Percentiles rank a stretch among this genome's conserved stretches.
Conservation (phyloP, 2,888 invertebrate genomes). For the Folsomia candida region DNA sequence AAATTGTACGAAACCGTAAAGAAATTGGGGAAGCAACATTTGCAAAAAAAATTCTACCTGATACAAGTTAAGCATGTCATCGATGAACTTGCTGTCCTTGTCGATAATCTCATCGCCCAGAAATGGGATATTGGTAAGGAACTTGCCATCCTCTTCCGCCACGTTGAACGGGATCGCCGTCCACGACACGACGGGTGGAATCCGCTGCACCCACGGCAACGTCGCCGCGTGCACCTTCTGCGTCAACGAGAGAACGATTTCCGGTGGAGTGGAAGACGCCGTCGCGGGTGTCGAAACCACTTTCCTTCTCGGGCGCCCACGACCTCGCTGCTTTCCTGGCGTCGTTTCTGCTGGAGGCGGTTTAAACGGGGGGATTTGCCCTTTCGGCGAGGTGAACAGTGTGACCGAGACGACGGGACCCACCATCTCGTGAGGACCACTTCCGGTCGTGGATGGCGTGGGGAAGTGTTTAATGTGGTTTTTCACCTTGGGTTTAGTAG, state of each 20-base stretch:
- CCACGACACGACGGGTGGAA: constrained; percentile 40
- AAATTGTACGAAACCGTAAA: too few relatives aligned
- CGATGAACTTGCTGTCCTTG: constrained; percentile 41
- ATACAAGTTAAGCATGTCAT: constrained; percentile 38
- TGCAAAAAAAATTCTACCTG: not conserved
- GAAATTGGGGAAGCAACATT: too few relatives aligned
- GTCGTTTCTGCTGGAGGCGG: not conserved
- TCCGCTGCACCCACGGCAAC: constrained; percentile 21
- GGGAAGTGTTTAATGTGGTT: too few relatives aligned
- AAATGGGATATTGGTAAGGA: constrained; percentile 44
- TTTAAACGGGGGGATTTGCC: not conserved
- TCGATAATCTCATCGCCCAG: constrained; percentile 46
- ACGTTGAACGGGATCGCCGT: constrained; percentile 40
- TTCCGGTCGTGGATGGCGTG: not conserved
- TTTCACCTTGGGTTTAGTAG: too few relatives aligned
- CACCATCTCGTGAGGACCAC: not conserved
- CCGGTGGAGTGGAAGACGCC: too few relatives aligned
- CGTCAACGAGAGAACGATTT: too few relatives aligned
- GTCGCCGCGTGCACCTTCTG: constrained; percentile 26
- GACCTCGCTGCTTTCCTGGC: not conserved
- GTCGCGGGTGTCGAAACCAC: too few relatives aligned
- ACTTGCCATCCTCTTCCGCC: constrained; percentile 43
- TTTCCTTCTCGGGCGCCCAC: too few relatives aligned
- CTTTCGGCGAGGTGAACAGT: not conserved
- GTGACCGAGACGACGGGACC: too few relatives aligned